These are phyloP conservation scores for Ciconia nigra DNA, from an alignment of 2,797 vertebrate species.

Conservation along the genomic window DNA sequence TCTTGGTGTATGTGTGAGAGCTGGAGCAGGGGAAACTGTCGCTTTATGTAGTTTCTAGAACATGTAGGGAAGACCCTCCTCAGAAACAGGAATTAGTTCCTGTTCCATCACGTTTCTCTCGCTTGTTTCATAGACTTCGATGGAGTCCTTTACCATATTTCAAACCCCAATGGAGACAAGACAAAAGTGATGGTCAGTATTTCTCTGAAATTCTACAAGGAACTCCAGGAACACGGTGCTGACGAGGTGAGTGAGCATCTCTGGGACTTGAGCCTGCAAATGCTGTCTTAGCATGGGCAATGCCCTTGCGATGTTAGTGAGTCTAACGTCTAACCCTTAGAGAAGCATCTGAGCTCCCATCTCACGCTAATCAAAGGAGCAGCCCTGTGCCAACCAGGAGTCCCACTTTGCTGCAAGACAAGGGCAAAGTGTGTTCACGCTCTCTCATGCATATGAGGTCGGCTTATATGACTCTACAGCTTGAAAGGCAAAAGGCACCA, in stretches of 20 bases:
- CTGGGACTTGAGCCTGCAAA: background rate
- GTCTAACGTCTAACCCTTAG: background rate
- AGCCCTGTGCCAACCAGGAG: background rate
- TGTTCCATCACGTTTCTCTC: background rate
- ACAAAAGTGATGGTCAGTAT: slow-evolving; percentile 99
- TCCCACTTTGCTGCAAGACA: background rate
- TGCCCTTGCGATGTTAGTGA: background rate
- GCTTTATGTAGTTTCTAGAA: background rate
- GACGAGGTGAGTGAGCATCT: slow-evolving; percentile 84
- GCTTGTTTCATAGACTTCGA: slow-evolving; percentile 87
- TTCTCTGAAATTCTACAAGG: slow-evolving; percentile 99
- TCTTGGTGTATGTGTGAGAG: background rate
- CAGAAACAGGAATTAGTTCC: background rate
- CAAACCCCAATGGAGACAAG: slow-evolving; percentile 97
- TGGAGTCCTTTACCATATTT: slow-evolving; percentile 99
- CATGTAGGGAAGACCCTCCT: background rate
- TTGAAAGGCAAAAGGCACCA: background rate
- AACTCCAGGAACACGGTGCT: slow-evolving; percentile 95
- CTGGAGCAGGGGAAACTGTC: background rate
- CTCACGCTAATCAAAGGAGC: background rate
- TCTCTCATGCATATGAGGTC: background rate
- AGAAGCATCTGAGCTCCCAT: background rate
- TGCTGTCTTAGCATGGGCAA: background rate
- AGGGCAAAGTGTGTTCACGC: background rate
- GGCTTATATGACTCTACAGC: background rate